phyloP scores from a whole-genome alignment of 1,140 invertebrate species.

The Macrocentrus cingulum region DNA sequence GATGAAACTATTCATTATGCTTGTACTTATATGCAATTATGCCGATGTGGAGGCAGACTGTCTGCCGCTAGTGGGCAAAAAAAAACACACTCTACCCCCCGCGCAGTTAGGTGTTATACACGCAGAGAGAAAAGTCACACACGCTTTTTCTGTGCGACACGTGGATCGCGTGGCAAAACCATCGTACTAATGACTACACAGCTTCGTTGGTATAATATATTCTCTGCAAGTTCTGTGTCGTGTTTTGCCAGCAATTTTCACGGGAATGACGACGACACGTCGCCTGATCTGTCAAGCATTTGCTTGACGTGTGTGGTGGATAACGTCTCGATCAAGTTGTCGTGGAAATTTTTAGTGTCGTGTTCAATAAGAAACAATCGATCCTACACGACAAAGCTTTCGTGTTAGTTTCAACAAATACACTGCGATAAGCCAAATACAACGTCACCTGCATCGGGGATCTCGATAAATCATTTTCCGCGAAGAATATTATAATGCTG shows the following conservation, averaged over 20 bases:
- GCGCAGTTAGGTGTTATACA: not conserved
- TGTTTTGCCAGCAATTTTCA: constrained; percentile 2
- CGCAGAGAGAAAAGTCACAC: constrained; percentile 23
- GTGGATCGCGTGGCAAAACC: constrained; percentile 22
- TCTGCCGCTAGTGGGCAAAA: constrained; percentile 15
- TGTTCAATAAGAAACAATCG: no score
- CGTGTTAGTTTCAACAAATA: constrained; percentile 2
- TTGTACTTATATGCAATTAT: constrained; percentile 7
- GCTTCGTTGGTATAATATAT: not conserved
- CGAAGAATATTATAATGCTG: no score
- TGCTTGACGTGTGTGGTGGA: no score
- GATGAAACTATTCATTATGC: constrained; percentile 14
- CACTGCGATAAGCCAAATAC: no score
- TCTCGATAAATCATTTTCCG: no score
- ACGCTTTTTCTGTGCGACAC: constrained; percentile 9
- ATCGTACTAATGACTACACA: constrained; percentile 6
- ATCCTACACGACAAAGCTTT: constrained; percentile 5
- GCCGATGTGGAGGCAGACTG: constrained; percentile 25
- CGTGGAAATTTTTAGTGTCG: no score
- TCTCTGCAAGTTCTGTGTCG: not conserved
- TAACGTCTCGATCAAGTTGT: not conserved
- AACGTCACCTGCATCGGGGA: no score
- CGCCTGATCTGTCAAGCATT: not conserved
- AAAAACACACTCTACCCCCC: constrained; percentile 14
- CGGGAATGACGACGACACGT: not conserved